Evolutionary conservation across 2,113 vertebrate genomes (phyloP).

Genomic region (Crotalus helleri): DNA sequence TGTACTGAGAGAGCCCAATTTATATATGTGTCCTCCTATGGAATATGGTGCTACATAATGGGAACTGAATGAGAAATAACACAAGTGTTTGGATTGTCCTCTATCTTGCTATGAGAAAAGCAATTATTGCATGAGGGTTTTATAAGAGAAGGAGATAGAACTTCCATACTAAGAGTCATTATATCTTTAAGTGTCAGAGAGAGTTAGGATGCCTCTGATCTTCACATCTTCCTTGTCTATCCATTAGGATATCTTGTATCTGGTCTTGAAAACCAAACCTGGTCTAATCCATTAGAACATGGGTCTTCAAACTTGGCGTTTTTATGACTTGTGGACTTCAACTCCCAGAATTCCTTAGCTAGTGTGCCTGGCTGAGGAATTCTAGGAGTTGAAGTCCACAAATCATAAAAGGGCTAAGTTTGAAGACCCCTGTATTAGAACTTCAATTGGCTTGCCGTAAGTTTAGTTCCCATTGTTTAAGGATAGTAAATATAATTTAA

Average conservation of each 20-base stretch:
- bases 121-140: neutral
- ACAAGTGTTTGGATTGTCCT: neutral
- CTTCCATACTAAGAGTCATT: neutral
- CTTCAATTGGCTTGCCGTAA: neutral
- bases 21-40: neutral
- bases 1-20: neutral
- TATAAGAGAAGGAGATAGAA: neutral
- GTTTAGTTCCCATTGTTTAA: neutral
- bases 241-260: neutral
- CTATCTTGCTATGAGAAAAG: neutral
- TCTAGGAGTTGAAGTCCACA: too few species aligned
- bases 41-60: neutral
- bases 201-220: neutral
- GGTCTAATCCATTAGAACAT: too few species aligned
- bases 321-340: too few species aligned
- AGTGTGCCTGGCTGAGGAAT: too few species aligned
- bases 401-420: too few species aligned
- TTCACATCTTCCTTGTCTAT: neutral
- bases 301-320: too few species aligned
- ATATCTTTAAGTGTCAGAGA: neutral
- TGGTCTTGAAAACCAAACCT: too few species aligned
- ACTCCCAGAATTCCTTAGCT: too few species aligned
- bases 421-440: neutral
- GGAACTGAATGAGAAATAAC: neutral
- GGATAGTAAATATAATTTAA: neutral